Conservation (phyloP, 2,888 invertebrate genomes). For the Ethmia dodecea region DNA sequence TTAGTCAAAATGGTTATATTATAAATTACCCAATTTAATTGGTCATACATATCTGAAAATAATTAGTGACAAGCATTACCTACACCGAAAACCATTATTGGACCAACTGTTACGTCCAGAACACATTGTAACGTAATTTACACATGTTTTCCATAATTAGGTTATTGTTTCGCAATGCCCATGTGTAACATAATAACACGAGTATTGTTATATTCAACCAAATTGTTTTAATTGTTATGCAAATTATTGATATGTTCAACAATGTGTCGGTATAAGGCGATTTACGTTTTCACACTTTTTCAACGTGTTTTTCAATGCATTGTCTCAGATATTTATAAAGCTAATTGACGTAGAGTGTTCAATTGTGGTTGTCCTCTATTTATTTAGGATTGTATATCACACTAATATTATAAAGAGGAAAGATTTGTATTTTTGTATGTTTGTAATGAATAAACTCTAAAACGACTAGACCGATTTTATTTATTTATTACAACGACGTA, state of each 20-base stretch:
- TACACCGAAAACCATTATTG: slow-evolving; percentile 16
- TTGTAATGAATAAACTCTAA: too few species aligned
- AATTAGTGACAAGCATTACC: slow-evolving; percentile 27
- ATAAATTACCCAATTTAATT: too few species aligned
- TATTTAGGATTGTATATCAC: slow-evolving; percentile 10
- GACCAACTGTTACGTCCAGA: slow-evolving; percentile 24
- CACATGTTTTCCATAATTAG: slow-evolving; percentile 40
- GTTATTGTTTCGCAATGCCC: slow-evolving; percentile 39
- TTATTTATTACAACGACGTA: too few species aligned
- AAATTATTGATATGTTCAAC: slow-evolving; percentile 28
- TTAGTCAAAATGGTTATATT: too few species aligned
- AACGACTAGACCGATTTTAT: too few species aligned
- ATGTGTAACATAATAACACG: slow-evolving; percentile 23
- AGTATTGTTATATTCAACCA: slow-evolving; percentile 27
- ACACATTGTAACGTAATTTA: slow-evolving; percentile 4
- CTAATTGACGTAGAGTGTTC: slow-evolving; percentile 39
- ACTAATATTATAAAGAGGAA: too few species aligned
- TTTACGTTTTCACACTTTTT: slow-evolving; percentile 31
- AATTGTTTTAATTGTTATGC: slow-evolving; percentile 37
- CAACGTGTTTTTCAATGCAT: slow-evolving; percentile 34
- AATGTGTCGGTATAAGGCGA: slow-evolving; percentile 29
- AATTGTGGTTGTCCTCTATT: slow-evolving; percentile 18
- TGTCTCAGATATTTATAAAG: slow-evolving; percentile 37
- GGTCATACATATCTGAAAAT: slow-evolving; percentile 6
- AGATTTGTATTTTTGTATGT: too few species aligned